A percentile compares a stretch with the other conserved stretches of the same genome.
These are phyloP conservation scores for Muricea muricata DNA, from an alignment of 92 coral and sea anemone genomes.

Conservation along the genomic window DNA sequence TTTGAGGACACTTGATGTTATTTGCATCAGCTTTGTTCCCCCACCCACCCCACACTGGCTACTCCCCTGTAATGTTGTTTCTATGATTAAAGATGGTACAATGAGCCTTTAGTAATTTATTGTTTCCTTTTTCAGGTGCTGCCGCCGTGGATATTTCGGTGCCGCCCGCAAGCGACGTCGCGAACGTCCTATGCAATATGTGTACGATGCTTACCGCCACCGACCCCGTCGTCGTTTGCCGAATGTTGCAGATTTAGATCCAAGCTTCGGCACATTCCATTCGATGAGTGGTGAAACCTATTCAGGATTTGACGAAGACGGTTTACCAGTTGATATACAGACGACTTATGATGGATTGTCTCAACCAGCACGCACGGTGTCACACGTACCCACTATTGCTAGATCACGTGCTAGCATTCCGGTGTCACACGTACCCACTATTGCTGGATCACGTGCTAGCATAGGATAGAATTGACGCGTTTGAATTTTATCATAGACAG, in stretches of 20 bases:
- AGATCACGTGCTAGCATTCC: neutral
- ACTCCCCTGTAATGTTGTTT: too few species aligned
- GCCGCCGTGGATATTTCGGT: too few species aligned
- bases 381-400: neutral
- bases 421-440: neutral
- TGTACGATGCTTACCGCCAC: slow-evolving; percentile 14
- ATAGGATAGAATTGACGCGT: too few species aligned
- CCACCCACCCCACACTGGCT: too few species aligned
- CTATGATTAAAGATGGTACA: too few species aligned
- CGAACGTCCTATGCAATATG: neutral
- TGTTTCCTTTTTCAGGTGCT: neutral
- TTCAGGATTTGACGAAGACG: slow-evolving; percentile 20
- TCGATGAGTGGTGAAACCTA: slow-evolving; percentile 22
- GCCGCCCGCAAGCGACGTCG: too few species aligned
- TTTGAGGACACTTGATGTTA: too few species aligned
- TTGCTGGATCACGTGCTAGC: neutral
- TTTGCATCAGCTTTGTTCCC: too few species aligned
- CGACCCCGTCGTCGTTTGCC: slow-evolving; percentile 5
- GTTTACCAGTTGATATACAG: slow-evolving; percentile 2
- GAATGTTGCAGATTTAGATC: slow-evolving; percentile 6
- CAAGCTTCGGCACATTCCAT: slow-evolving; percentile 19
- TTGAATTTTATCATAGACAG: too few species aligned
- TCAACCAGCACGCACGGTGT: neutral
- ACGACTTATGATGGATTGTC: slow-evolving; percentile 3
- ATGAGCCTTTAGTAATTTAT: too few species aligned